Percentiles rank a stretch among this genome's conserved stretches.
These are phyloP conservation scores for Dryocosmus kuriphilus DNA, from an alignment of 2,888 invertebrate species.

Conservation along the genomic window DNA sequence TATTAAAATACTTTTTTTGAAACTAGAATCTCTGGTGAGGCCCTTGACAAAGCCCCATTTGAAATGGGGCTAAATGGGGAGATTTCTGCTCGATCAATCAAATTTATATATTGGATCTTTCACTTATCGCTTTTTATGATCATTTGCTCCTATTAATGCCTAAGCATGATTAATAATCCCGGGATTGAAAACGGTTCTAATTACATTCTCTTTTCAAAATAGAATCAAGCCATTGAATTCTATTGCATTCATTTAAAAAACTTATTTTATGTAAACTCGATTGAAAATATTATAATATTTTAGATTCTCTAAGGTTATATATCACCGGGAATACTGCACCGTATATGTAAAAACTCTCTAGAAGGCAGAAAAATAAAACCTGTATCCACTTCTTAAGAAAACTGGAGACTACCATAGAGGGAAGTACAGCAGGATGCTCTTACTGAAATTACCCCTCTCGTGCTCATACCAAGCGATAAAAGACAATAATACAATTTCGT, in stretches of 20 bases:
- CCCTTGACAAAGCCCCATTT: too few relatives aligned
- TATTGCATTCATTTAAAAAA: not conserved
- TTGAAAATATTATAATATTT: not conserved
- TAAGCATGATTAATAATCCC: conserved; percentile 5
- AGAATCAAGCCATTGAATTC: not conserved
- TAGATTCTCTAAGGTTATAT: not conserved
- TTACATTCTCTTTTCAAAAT: conserved; percentile 1
- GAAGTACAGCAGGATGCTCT: conserved; percentile 42
- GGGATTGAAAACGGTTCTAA: not conserved
- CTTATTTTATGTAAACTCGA: not conserved
- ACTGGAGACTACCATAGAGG: not conserved
- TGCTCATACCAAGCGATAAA: conserved; percentile 36
- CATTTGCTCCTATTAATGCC: conserved; percentile 26
- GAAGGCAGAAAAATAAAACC: conserved; percentile 12
- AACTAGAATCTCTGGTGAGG: too few relatives aligned
- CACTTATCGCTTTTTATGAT: conserved; percentile 38
- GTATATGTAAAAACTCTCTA: not conserved
- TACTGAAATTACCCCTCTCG: conserved; percentile 51
- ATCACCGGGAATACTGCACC: not conserved
- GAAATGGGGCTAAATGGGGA: too few relatives aligned
- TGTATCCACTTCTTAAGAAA: conserved; percentile 14
- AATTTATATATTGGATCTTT: conserved; percentile 39
- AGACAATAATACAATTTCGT: conserved; percentile 50
- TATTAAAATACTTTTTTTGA: too few relatives aligned
- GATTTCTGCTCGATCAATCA: conserved; percentile 36